Percentiles rank a stretch among this genome's conserved stretches.
Conservation (phyloP, 2,113 vertebrate species). For the Otus sunia region DNA sequence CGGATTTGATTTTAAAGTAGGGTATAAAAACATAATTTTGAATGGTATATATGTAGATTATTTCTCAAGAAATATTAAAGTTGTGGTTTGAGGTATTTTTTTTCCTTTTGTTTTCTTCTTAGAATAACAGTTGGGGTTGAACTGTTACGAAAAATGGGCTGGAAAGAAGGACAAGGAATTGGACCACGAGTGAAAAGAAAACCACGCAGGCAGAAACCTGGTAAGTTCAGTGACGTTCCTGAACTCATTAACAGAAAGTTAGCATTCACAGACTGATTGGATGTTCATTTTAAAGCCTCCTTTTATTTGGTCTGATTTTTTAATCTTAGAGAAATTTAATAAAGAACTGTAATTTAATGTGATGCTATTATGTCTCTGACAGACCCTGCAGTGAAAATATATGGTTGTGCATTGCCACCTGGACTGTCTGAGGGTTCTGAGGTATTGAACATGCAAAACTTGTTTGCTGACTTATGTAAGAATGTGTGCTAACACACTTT, state of each 20-base stretch:
- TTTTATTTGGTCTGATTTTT: background rate
- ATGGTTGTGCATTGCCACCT: constrained; percentile 77
- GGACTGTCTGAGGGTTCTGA: constrained; percentile 83
- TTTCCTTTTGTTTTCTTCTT: background rate
- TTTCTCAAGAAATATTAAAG: background rate
- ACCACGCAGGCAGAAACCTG: constrained; percentile 75
- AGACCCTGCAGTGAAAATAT: constrained; percentile 74
- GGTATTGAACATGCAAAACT: constrained; percentile 67
- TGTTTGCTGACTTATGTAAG: background rate
- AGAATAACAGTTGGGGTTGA: constrained; percentile 90
- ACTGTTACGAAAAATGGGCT: constrained; percentile 91
- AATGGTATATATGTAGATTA: background rate
- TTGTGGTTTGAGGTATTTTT: background rate
- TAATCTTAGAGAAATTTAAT: background rate
- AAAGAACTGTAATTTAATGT: background rate
- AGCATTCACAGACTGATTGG: background rate
- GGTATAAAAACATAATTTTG: background rate
- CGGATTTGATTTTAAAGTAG: background rate
- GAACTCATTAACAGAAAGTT: background rate
- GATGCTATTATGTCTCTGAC: background rate
- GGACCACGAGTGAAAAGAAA: constrained; percentile 92
- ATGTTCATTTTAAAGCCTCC: background rate
- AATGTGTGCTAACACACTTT: background rate
- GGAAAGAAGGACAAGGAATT: constrained; percentile 94
- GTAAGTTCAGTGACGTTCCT: constrained; percentile 56